These are phyloP conservation scores for Tribolium madens DNA, from an alignment of 1,140 invertebrate genomes.

Conservation along the genomic window DNA sequence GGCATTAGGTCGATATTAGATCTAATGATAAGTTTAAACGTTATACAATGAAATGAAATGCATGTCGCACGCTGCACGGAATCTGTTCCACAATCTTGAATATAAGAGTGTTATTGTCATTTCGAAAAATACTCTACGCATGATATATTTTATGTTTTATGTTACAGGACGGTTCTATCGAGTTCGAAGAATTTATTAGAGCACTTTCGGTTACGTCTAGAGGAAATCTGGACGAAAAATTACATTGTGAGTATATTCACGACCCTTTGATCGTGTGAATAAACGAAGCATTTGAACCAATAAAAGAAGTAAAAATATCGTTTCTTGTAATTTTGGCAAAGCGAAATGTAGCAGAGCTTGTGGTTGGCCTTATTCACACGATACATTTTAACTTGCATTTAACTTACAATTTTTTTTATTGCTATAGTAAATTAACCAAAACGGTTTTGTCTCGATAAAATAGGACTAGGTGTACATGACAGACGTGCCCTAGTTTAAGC, in stretches of 20 bases:
- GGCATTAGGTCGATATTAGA: not conserved
- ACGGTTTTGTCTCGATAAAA: not conserved
- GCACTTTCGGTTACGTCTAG: slow-evolving; percentile 95
- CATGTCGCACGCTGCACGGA: no score
- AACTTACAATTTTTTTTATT: not conserved
- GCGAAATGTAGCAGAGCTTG: not conserved
- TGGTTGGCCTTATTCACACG: not conserved
- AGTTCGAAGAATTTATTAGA: slow-evolving; percentile 97
- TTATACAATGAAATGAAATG: not conserved
- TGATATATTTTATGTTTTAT: not conserved
- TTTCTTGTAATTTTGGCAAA: not conserved
- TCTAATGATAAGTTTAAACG: not conserved
- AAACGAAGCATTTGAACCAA: not conserved
- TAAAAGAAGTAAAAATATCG: not conserved
- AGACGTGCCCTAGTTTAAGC: not conserved
- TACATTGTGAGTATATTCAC: slow-evolving; percentile 88
- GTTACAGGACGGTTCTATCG: slow-evolving; percentile 93
- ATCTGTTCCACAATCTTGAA: no score
- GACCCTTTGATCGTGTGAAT: not conserved
- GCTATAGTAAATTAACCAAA: not conserved
- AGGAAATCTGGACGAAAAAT: slow-evolving; percentile 95
- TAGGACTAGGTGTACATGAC: not conserved
- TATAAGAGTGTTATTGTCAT: not conserved
- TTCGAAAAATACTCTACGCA: not conserved
- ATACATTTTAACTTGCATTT: not conserved